Evolutionary conservation across 2,888 invertebrate species (phyloP), one percentile per base, ranked within the genome.

Genomic region (Lampropteryx suffumata): DNA sequence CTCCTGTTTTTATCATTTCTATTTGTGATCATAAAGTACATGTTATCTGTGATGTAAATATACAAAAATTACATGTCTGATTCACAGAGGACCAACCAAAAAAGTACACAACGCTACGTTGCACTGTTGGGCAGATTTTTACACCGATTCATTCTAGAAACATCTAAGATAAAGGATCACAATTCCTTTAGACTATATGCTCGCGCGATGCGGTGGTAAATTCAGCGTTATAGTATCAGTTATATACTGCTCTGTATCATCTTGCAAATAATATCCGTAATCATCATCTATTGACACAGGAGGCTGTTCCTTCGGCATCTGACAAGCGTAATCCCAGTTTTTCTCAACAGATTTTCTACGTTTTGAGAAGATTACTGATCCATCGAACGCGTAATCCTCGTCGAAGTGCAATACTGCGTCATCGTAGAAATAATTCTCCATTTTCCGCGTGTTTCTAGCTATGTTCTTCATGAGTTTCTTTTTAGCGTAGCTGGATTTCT

Each of bases 401-500:
- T 91, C 91, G 55, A 90, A 88, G 45, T 85, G 85, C 30, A 91
- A 48, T 0, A 90, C 87, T 0, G 90, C 86, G 39, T 91, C 91
- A 41, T 91, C 90, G 45, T 91, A 91, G 64, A 91, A 91, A 39
- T 91, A 91, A 39, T 90, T 91, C 28, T 88, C 84, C 0, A 76
- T 67, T 0, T 73, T 64, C 55, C 63, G 76, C 11, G 88, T 87
- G 39, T 91, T 91, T 36, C 91, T 76, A 0, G 85, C 84, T 41
- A 91, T 90, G 50, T 91, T 91, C 33, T 81, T 87, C 79, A 89
- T 77, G 0, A 91, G 56, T 37, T 91, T 91, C 63, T 83, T 84
- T 45, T 76, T 82, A 0, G 89, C 90, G 65, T 91, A 91, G 59
- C 87, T 90, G 0, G 84, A 87, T 54, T 84, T 86, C 36, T 90